These are phyloP conservation scores for Puntigrus tetrazona DNA, from an alignment of 2,113 vertebrate species.

Conservation along the genomic window DNA sequence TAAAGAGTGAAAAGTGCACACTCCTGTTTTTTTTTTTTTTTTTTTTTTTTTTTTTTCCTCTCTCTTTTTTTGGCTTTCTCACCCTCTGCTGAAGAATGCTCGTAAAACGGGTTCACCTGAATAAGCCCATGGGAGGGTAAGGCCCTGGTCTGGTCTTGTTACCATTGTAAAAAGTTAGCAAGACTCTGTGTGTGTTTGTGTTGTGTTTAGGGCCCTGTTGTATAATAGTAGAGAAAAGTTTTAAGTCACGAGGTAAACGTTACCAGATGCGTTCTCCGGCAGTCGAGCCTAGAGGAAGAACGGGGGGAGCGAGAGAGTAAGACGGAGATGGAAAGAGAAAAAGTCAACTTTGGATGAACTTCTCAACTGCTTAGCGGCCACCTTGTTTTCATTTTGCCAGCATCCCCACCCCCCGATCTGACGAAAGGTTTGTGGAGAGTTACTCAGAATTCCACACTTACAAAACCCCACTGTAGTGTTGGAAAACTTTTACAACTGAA, in stretches of 20 bases:
- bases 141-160: constrained; percentile 68
- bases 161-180: constrained; percentile 75
- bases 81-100: constrained; percentile 78
- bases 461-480: constrained; percentile 32
- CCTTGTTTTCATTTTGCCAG: constrained; percentile 63
- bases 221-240: constrained; percentile 71
- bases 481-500: neutral
- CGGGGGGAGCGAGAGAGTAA: constrained; percentile 41
- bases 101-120: constrained; percentile 78
- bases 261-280: constrained; percentile 76
- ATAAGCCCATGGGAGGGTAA: constrained; percentile 72
- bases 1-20: constrained; percentile 57
- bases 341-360: constrained; percentile 69
- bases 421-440: constrained; percentile 43
- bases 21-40: constrained; percentile 38
- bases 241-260: constrained; percentile 76
- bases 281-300: constrained; percentile 56
- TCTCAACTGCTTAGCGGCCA: constrained; percentile 60
- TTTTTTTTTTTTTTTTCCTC: no score
- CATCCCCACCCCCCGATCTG: constrained; percentile 44
- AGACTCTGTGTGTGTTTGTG: constrained; percentile 71
- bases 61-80: constrained; percentile 68
- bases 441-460: constrained; percentile 38
- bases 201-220: constrained; percentile 71
- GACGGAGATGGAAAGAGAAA: constrained; percentile 54